Percentiles rank a stretch among this genome's conserved stretches.
These are phyloP conservation scores for Virgularia gustaviana DNA, from an alignment of 92 coral and sea anemone species.

Conservation along the genomic window DNA sequence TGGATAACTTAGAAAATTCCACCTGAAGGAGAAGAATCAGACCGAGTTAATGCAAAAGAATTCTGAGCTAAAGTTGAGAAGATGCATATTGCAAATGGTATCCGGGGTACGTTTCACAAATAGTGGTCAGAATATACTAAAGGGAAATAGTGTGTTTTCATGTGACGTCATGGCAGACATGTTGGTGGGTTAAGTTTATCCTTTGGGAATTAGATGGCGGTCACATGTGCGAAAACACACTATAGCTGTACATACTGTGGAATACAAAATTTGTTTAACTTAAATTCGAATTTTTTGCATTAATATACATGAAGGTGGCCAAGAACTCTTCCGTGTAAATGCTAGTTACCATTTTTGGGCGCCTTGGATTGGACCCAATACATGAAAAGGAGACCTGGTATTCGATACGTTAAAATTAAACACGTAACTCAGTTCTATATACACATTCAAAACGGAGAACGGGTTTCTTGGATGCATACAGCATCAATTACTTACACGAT, in stretches of 20 bases:
- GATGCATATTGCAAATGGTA: slow-evolving; percentile 17
- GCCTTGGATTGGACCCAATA: slow-evolving; percentile 36
- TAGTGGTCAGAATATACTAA: neutral
- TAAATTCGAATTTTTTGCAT: too few relatives aligned
- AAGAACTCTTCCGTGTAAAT: neutral
- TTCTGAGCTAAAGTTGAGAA: slow-evolving; percentile 27
- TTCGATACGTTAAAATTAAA: neutral
- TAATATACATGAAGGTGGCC: too few relatives aligned
- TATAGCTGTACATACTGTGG: too few relatives aligned
- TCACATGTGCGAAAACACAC: too few relatives aligned
- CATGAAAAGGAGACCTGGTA: slow-evolving; percentile 12
- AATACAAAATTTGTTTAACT: too few relatives aligned
- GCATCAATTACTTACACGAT: slow-evolving; percentile 38
- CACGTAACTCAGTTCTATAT: neutral
- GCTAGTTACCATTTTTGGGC: slow-evolving; percentile 42
- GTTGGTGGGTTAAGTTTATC: too few relatives aligned
- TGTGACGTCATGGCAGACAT: too few relatives aligned
- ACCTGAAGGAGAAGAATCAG: slow-evolving; percentile 18
- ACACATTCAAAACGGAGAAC: slow-evolving; percentile 22
- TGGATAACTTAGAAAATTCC: slow-evolving; percentile 39
- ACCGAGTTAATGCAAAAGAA: neutral
- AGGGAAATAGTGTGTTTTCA: too few relatives aligned
- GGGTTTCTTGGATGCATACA: slow-evolving; percentile 38
- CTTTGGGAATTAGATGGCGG: too few relatives aligned
- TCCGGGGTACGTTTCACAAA: too few relatives aligned